Conservation (phyloP, 2,888 invertebrate species). For the Cephus pulcher region DNA sequence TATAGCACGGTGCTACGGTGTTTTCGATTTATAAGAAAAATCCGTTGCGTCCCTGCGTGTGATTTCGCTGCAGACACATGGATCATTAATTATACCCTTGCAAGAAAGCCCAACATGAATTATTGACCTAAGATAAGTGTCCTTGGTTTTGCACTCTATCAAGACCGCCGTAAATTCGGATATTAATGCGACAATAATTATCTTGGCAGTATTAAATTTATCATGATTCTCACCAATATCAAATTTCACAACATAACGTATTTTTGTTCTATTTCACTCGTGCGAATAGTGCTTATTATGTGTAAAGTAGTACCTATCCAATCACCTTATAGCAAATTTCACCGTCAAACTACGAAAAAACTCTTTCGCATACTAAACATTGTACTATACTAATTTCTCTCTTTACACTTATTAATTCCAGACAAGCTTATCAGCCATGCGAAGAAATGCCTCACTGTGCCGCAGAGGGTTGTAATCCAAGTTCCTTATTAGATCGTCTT, state of each 20-base stretch:
- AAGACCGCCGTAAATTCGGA: background rate
- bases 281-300: background rate
- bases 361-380: too few species aligned
- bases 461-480: slow-evolving; percentile 26
- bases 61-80: background rate
- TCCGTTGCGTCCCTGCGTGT: background rate
- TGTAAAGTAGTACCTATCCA: background rate
- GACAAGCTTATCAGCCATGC: background rate
- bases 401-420: background rate
- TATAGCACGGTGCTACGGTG: background rate
- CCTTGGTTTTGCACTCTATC: background rate
- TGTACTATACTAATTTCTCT: background rate
- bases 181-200: background rate
- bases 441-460: background rate
- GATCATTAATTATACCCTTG: background rate
- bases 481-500: slow-evolving; percentile 29
- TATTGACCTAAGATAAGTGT: background rate
- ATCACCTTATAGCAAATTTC: background rate
- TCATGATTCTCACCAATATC: background rate
- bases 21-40: background rate
- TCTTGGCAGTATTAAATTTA: background rate
- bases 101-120: background rate
- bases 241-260: background rate
- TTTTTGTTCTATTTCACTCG: background rate
- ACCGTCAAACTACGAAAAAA: background rate